Evolutionary conservation across 2,113 vertebrate genomes (phyloP), one percentile per base, ranked within the genome.

Genomic region (Sylvietta virens): DNA sequence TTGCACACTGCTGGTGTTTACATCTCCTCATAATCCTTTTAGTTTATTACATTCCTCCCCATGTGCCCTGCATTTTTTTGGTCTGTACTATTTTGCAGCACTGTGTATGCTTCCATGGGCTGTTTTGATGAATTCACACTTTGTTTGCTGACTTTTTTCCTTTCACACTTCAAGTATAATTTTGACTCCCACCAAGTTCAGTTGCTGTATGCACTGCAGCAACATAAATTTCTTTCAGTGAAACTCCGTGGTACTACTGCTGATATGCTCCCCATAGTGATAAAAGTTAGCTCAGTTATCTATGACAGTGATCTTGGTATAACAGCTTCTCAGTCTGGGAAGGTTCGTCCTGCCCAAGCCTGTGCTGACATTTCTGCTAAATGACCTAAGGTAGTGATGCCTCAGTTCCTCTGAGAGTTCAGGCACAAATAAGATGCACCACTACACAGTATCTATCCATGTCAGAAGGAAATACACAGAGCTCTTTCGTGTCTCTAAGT

Each of bases 221-320:
- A 74, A 44, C 4, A 60, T 9, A 26, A 78, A 76, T 60, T 2
- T 8, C 9, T 66, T 35, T 19, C 17, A 62, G 60, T 13, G 27
- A 35, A 60, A 12, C 6, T 76, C 30, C 47, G 20, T 5, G 10
- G 42, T 77, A 31, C 9, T 35, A 3, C 47, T 74, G 60, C 26
- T 66, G 8, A 31, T 9, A 62, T 56, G 45, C 53, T 90, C 3
- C 44, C 4, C 10, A 9, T 1, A 44, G 4, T 9, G 31, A 27
- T 28, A 21, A 79, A 85, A 79, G 61, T 47, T 28, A 64, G 12
- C 16, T 89, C 19, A 37, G 20, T 28, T 85, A 9, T 50, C 11
- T 22, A 3, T 1, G 7, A n/a, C 51, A 56, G 17, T 5, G 35
- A 28, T 35, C 23, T 31, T 0, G 0, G 33, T 22, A 6, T 11